Evolutionary conservation across 2,113 vertebrate species (phyloP), one percentile per base, ranked within the genome.

Genomic region (Arizona elegans): DNA sequence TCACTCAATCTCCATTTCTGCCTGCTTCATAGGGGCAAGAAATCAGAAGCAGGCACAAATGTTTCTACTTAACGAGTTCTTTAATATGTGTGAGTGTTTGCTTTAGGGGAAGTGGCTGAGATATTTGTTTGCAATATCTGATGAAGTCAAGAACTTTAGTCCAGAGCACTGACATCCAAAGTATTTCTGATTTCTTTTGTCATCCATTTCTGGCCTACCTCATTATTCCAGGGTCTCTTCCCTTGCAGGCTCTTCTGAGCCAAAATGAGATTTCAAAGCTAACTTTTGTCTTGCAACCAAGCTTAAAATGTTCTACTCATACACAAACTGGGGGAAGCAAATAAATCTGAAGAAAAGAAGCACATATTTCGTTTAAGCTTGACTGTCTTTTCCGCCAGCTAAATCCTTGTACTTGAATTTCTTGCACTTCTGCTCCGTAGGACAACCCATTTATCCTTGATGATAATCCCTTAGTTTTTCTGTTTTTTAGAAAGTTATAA

Each of bases 1-100:
- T 92, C 96, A 97, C 98, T 98, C 98, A 97, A 97, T 98, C 97
- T 98, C 96, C 85, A 55, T 94, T 94, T 96, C 62, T 91, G 95
- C 94, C 94, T 96, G 97, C 97, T 96, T 96, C 97, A 97, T 97
- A 96, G 92, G 91, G 96, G 94, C 97, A 98, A 97, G 97, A 98
- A 98, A 97, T 97, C 97, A 98, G 96, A 97, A 95, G 97, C 12
- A 96, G 96, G 95, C 94, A 97, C 94, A 97, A 97, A 97, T 97
- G 97, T 96, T 98, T 98, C 96, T 97, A 96, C 75, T 95, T 97
- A 96, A 98, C 97, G 97, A 97, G 96, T 93, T 97, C 96, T 92
- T 96, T 96, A 95, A 96, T 96, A 96, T 97, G 92, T 15, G 13
- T 95, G 89, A 93, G 94, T 96, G 95, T 97, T 96, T 92, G 96